phyloP scores from a whole-genome alignment of 2,888 invertebrate genomes.

The Cacoxenus indagator region DNA sequence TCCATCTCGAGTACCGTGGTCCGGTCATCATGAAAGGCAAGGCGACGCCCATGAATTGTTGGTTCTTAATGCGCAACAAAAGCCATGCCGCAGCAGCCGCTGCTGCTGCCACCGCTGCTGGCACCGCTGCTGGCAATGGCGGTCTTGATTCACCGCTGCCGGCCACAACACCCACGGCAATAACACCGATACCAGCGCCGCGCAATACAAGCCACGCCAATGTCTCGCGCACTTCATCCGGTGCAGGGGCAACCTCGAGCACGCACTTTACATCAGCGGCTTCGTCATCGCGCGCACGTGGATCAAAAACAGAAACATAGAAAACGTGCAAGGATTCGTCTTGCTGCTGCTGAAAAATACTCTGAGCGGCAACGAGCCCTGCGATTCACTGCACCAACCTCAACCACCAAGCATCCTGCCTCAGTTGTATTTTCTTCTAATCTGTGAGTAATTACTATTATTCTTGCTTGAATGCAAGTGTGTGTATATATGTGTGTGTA shows the following conservation, averaged over 20 bases:
- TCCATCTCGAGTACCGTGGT: conserved; percentile 87
- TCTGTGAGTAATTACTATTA: conserved; percentile 30
- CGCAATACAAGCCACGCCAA: conserved; percentile 34
- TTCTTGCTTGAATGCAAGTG: conserved; percentile 15
- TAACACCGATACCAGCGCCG: conserved; percentile 32
- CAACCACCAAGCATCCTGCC: conserved; percentile 41
- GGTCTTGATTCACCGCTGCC: conserved; percentile 57
- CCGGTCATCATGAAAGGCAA: conserved; percentile 94
- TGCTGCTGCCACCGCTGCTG: conserved; percentile 41
- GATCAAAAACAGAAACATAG: conserved; percentile 56
- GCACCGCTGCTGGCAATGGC: conserved; percentile 53
- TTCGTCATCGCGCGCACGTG: conserved; percentile 29
- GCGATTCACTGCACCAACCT: conserved; percentile 51
- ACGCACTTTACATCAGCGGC: conserved; percentile 14
- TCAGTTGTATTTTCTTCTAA: conserved; percentile 1
- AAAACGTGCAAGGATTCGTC: conserved; percentile 58
- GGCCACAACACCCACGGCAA: conserved; percentile 50
- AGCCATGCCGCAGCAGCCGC: conserved; percentile 43
- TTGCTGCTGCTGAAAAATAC: conserved; percentile 63
- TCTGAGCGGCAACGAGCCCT: conserved; percentile 53
- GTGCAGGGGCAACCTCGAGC: conserved; percentile 6
- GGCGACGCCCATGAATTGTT: conserved; percentile 93
- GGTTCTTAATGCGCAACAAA: conserved; percentile 78
- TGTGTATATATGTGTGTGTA: conserved; percentile 35
- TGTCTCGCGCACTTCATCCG: conserved; percentile 58